Base-by-base conservation (phyloP, 2,113 vertebrate genomes). In the Glaucidium brasilianum region DNA sequence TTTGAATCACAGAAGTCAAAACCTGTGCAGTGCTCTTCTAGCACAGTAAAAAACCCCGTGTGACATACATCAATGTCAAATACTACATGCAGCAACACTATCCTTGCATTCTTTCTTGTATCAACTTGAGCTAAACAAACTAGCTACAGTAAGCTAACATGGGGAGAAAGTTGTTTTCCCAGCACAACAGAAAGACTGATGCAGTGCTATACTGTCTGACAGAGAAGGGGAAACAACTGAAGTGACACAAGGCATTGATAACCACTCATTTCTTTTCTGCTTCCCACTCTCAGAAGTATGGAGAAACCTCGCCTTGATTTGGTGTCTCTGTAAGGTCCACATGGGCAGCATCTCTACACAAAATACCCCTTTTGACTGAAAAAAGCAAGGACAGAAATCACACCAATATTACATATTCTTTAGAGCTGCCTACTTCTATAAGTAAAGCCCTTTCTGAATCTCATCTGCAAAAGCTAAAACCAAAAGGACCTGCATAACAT, bases 21-120 rank as follows among this genome's bases (percentile, higher is more conserved):
- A 47, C 17, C 34, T 56, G 21, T 27, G 53, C 2, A 1, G 30
- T 56, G 56, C 10, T 64, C 52, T 67, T 71, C 45, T 3, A 76
- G 55, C 19, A 50, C 0, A 0, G 58, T 52, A 45, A 49, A 19
- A 19, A 2, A 0, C 7, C 18, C 20, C 1, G 30, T 32, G 27
- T n/a, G 37, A 64, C 26, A 16, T 39, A n/a, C 73, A 81, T 37
- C n/a, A 71, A 67, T 37, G 75, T 4, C 0, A 0, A 92, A 59
- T 35, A 50, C 34, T 26, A 71, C 15, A 30, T 6, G 14, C 23
- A 78, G 34, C 4, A 16, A 49, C 32, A 30, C 26, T 35, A 10
- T 1, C 35, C 15, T 64, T 60, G 23, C 22, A 72, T 37, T 75
- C 15, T 69, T 88, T 29, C 15, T 72, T 86, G 67, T 64, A 17